These are phyloP conservation scores for Tillus elongatus DNA, from an alignment of 2,888 invertebrate genomes.

Conservation along the genomic window DNA sequence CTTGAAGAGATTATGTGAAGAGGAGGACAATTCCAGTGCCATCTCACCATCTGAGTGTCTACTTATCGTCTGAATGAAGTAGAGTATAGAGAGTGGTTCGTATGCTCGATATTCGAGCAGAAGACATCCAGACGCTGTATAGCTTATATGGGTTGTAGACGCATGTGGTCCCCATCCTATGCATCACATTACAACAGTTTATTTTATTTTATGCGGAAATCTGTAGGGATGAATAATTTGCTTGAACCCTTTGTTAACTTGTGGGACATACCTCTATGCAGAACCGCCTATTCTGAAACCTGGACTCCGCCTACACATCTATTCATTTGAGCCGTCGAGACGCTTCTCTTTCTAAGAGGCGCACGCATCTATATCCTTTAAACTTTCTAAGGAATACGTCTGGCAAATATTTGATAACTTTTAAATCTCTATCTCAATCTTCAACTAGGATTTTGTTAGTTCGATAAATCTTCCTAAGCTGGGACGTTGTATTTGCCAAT, in stretches of 20 bases:
- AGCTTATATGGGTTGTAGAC: constrained; percentile 25
- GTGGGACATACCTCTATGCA: constrained; percentile 38
- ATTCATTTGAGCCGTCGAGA: constrained; percentile 37
- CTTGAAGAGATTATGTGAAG: too few relatives aligned
- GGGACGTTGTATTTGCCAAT: too few relatives aligned
- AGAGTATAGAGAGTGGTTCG: too few relatives aligned
- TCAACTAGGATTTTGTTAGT: too few relatives aligned
- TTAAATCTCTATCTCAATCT: too few relatives aligned
- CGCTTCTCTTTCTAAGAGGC: constrained; percentile 25
- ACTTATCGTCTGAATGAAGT: too few relatives aligned
- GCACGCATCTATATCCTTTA: constrained; percentile 31
- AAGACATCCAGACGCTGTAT: too few relatives aligned
- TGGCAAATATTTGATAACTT: constrained; percentile 14
- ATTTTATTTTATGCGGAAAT: constrained; percentile 38
- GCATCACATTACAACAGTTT: constrained; percentile 30
- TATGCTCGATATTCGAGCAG: too few relatives aligned
- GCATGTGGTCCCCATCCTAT: constrained; percentile 33
- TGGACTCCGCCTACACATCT: constrained; percentile 39
- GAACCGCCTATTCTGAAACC: constrained; percentile 37
- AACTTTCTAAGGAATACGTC: constrained; percentile 24
- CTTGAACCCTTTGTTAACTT: constrained; percentile 39
- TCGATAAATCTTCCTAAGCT: too few relatives aligned
- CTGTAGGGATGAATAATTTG: constrained; percentile 42
- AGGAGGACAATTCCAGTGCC: too few relatives aligned
- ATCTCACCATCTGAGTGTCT: too few relatives aligned